Evolutionary conservation across 2,797 vertebrate genomes (phyloP), one percentile per base, ranked within the genome.

Genomic region (Hirundo rustica): DNA sequence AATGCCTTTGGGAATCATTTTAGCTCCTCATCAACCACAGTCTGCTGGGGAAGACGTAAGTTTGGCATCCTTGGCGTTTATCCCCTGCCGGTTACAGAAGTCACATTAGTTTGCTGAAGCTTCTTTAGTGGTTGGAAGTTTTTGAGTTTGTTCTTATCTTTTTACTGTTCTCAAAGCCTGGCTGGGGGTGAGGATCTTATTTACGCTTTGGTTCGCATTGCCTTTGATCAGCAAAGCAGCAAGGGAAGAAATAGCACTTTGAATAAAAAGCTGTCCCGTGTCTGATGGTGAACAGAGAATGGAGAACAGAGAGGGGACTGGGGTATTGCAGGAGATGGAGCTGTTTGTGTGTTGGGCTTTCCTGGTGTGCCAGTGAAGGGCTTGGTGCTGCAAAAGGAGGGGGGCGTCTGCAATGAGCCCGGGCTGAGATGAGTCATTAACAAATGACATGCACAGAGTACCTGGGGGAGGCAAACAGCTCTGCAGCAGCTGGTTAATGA

Each of bases 401-500:
- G 85, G 64, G 83, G 42, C 1, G 13, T 89, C 91, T 87, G 86
- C 91, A 92, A 18, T 51, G 89, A 96, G 92, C 88, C 96, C 71
- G 29, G 71, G 38, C 92, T 87, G 94, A 94, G 93, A 96, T 95
- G 95, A 94, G 95, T 95, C 95, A 96, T 96, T 95, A 96, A 93
- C 91, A 90, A 90, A 95, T 94, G 94, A 95, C 93, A 96, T 51
- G 88, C 92, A 89, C 51, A 93, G 94, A 94, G 96, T 95, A 95
- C 95, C 89, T 95, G 92, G 91, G 96, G 96, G 96, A 96, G 95
- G 95, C 85, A 84, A 70, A 94, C 91, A 96, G 94, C 94, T 93
- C 94, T 88, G 94, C 92, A 88, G 92, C 96, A 96, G 94, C 96
- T 95, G 95, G 96, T 92, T 97, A 97, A 97, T 97, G 96, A 97